These are phyloP conservation scores for Ataeniobius toweri DNA, from an alignment of 2,797 vertebrate species.

Conservation along the genomic window DNA sequence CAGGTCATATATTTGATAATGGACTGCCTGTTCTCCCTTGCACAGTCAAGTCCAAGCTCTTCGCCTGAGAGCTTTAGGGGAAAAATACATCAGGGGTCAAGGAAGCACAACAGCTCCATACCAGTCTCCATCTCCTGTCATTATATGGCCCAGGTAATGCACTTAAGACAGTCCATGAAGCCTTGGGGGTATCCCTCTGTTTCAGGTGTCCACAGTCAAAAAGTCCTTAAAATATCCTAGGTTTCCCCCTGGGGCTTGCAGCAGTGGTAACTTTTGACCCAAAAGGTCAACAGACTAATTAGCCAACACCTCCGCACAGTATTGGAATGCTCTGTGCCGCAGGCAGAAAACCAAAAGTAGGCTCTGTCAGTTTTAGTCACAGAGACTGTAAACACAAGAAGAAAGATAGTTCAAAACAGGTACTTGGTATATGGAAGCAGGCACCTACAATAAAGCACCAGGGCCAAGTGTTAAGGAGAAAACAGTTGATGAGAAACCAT, in stretches of 20 bases:
- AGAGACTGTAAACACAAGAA: constrained; percentile 43
- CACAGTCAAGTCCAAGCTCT: constrained; percentile 40
- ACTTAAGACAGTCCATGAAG: constrained; percentile 37
- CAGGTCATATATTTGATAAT: constrained; percentile 45
- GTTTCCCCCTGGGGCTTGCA: constrained; percentile 64
- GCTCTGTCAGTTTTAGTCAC: constrained; percentile 43
- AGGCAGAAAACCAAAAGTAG: constrained; percentile 60
- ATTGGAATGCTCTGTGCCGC: constrained; percentile 72
- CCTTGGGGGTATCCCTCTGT: constrained; percentile 59
- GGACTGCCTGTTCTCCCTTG: constrained; percentile 37
- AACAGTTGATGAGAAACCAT: constrained; percentile 29
- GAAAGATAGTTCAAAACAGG: constrained; percentile 56
- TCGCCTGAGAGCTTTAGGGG: constrained; percentile 40
- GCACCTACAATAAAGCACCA: constrained; percentile 8
- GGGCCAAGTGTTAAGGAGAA: constrained; percentile 22
- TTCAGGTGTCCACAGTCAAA: constrained; percentile 71
- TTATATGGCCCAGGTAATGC: constrained; percentile 63
- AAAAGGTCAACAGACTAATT: constrained; percentile 77
- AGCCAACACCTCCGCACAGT: constrained; percentile 71
- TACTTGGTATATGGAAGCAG: constrained; percentile 43
- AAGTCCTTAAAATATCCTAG: constrained; percentile 71
- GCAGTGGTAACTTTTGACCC: constrained; percentile 67
- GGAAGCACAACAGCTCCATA: constrained; percentile 49
- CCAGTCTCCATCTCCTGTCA: constrained; percentile 70
- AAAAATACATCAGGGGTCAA: constrained; percentile 43